These are phyloP conservation scores for Caenorhabditis sp. DNA, from an alignment of 2,888 invertebrate genomes.

Conservation along the genomic window DNA sequence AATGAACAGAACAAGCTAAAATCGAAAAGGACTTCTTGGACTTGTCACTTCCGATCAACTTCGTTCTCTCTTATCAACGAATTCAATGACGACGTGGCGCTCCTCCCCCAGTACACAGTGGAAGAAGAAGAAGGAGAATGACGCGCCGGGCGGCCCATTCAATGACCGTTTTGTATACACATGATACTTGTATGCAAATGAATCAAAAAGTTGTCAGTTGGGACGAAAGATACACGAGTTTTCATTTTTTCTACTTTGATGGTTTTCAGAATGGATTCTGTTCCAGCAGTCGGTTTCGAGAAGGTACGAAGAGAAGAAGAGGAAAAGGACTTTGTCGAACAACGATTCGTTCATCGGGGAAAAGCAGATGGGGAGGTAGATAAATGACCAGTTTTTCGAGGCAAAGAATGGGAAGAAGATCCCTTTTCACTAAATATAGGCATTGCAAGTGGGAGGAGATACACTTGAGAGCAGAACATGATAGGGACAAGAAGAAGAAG, in stretches of 20 bases:
- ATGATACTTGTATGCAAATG: conserved; percentile 16
- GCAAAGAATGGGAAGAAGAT: neutral
- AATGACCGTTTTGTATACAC: neutral
- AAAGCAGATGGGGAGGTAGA: conserved; percentile 24
- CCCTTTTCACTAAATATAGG: conserved; percentile 33
- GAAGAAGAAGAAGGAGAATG: too few species aligned
- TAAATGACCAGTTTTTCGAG: conserved; percentile 38
- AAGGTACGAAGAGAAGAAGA: conserved; percentile 6
- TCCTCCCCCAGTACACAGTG: conserved; percentile 14
- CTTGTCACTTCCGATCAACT: neutral
- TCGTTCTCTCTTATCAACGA: conserved; percentile 1
- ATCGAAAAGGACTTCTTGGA: too few species aligned
- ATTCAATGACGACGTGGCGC: conserved; percentile 1
- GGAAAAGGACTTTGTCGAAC: conserved; percentile 8
- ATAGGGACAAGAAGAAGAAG: neutral
- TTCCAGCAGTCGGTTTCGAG: neutral
- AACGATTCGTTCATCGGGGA: conserved; percentile 7
- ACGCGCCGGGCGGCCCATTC: conserved; percentile 16
- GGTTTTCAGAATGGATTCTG: too few species aligned
- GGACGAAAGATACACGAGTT: neutral
- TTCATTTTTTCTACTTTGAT: neutral
- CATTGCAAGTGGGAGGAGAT: conserved; percentile 8
- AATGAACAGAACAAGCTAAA: too few species aligned
- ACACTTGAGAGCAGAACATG: conserved; percentile 50
- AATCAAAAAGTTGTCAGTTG: neutral